Conservation (phyloP, 1,140 invertebrate species). For the Mercenaria mercenaria region DNA sequence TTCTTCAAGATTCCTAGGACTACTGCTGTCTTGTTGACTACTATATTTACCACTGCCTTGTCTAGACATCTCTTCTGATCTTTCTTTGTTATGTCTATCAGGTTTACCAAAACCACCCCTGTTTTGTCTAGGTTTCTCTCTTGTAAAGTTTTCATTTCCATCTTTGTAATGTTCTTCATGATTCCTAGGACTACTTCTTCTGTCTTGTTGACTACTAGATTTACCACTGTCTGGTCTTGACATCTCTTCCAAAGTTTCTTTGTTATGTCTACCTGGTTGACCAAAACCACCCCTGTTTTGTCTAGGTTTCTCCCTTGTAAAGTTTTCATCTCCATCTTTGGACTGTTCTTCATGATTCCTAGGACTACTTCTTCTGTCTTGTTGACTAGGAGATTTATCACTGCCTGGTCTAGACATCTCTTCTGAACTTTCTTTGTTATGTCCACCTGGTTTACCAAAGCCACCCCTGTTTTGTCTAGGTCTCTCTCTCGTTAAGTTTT, state of each 20-base stretch:
- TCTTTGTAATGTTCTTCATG: neutral
- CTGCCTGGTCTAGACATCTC: neutral
- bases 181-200: neutral
- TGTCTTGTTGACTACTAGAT: neutral
- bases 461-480: neutral
- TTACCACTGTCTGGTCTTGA: neutral
- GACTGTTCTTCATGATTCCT: neutral
- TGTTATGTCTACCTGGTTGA: neutral
- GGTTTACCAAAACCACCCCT: constrained; percentile 16
- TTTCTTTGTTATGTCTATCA: neutral
- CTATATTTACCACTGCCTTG: neutral
- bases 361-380: neutral
- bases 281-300: neutral
- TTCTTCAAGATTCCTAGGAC: neutral
- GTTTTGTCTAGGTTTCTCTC: neutral
- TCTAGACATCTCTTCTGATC: neutral
- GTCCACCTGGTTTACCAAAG: constrained; percentile 1
- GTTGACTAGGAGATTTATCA: neutral
- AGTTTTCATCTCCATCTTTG: neutral
- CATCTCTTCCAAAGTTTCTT: neutral
- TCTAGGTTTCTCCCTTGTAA: neutral
- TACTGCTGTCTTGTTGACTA: neutral
- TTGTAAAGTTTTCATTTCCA: neutral
- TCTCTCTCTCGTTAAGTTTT: neutral
- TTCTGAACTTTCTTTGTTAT: neutral